A percentile compares a stretch with the other conserved stretches of the same genome.
Conservation (phyloP, 2,797 vertebrate genomes). For the Amblyopsis hoosieri region DNA sequence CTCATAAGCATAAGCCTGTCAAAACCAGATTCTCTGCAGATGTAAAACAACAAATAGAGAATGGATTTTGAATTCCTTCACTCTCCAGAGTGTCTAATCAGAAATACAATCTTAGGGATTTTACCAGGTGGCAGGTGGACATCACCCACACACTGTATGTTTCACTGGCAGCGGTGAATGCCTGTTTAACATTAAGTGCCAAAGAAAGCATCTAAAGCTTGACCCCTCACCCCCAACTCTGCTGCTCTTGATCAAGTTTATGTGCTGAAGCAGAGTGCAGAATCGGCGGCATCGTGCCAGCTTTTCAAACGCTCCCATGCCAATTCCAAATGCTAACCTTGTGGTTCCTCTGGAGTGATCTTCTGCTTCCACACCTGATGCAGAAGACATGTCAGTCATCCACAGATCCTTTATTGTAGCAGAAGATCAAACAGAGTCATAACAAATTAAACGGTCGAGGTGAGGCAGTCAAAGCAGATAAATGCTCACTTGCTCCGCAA, state of each 20-base stretch:
- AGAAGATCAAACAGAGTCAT: constrained; percentile 73
- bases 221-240: constrained; percentile 49
- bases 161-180: constrained; percentile 59
- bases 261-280: constrained; percentile 24
- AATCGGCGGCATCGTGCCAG: constrained; percentile 49
- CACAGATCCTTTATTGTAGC: constrained; percentile 60
- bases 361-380: constrained; percentile 6
- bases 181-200: constrained; percentile 36
- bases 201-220: constrained; percentile 42
- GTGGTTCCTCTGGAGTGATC: constrained; percentile 36
- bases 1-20: constrained; percentile 72
- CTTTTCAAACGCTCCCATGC: constrained; percentile 57
- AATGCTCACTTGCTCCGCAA: constrained; percentile 43
- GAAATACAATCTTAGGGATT: constrained; percentile 64
- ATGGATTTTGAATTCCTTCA: constrained; percentile 66
- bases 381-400: constrained; percentile 53
- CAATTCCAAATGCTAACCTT: constrained; percentile 52
- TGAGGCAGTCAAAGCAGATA: constrained; percentile 56
- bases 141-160: constrained; percentile 54
- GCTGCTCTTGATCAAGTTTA: constrained; percentile 19
- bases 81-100: constrained; percentile 67
- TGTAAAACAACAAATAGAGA: constrained; percentile 73
- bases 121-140: constrained; percentile 77
- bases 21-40: constrained; percentile 71
- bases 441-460: constrained; percentile 63